Conservation (phyloP, 2,888 invertebrate genomes). For the Thymelicus acteon region DNA sequence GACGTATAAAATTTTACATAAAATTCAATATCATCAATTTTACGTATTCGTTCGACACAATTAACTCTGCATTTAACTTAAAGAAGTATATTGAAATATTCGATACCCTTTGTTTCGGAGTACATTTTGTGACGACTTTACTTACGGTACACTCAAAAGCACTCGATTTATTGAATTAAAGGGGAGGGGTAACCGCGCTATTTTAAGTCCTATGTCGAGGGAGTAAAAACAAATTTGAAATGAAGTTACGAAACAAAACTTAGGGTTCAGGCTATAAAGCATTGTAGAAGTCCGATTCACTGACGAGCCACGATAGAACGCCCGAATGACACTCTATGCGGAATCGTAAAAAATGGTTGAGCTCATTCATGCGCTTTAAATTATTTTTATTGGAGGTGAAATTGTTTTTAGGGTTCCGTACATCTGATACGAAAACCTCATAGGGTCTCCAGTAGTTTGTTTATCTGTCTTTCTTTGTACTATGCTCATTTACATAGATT, state of each 20-base stretch:
- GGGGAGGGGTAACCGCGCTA: constrained; percentile 1
- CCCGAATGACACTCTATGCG: constrained; percentile 13
- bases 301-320: constrained; percentile 22
- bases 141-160: constrained; percentile 17
- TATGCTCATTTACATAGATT: too few relatives aligned
- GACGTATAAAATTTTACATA: neutral
- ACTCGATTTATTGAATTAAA: constrained; percentile 26
- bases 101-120: constrained; percentile 8
- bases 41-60: neutral
- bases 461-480: too few relatives aligned
- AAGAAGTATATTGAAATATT: neutral
- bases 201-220: constrained; percentile 22
- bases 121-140: constrained; percentile 27
- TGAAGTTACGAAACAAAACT: constrained; percentile 11
- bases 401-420: constrained; percentile 1
- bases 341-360: constrained; percentile 24
- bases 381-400: constrained; percentile 25
- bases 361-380: constrained; percentile 23
- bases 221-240: constrained; percentile 20
- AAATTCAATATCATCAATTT: too few relatives aligned
- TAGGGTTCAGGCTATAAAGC: constrained; percentile 12
- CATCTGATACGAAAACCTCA: too few relatives aligned
- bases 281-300: constrained; percentile 29
- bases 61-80: neutral
- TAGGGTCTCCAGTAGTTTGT: too few relatives aligned